phyloP scores from a whole-genome alignment of 30 jellyfish, hydroid and myxozoan genomes.

The Aurelia coerulea region DNA sequence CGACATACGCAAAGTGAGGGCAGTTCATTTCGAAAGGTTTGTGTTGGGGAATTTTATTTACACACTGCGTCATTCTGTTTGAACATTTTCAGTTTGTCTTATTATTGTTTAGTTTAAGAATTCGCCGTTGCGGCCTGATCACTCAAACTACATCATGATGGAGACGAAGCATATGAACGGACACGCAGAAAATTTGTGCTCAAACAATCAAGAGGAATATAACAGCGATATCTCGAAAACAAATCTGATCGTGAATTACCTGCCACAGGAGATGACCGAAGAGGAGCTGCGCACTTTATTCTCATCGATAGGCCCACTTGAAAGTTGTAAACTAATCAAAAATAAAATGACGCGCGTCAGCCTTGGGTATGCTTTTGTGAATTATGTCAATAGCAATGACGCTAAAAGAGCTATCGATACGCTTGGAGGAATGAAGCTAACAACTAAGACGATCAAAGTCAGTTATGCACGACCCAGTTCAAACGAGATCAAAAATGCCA shows the following conservation, averaged over 20 bases:
- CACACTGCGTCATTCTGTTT: constrained; percentile 76
- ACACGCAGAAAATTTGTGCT: constrained; percentile 54
- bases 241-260: constrained; percentile 95
- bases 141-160: constrained; percentile 19
- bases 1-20: constrained; percentile 85
- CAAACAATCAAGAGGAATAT: constrained; percentile 51
- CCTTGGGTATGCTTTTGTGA: constrained; percentile 99
- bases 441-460: constrained; percentile 94
- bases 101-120: constrained; percentile 48
- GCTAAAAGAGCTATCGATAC: constrained; percentile 97
- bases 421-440: constrained; percentile 96
- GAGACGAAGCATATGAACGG: constrained; percentile 81
- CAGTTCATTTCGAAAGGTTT: constrained; percentile 72
- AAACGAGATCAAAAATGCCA: constrained; percentile 98
- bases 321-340: constrained; percentile 97
- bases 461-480: constrained; percentile 99
- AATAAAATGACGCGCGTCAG: constrained; percentile 94
- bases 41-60: constrained; percentile 87
- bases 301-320: constrained; percentile 96
- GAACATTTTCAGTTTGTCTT: constrained; percentile 53
- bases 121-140: constrained; percentile 7
- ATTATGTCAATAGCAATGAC: constrained; percentile 83
- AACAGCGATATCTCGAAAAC: constrained; percentile 87
- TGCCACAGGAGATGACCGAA: constrained; percentile 99
- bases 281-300: constrained; percentile 93